Conservation (phyloP, 1,140 invertebrate species). For the Adoxophyes honmai region DNA sequence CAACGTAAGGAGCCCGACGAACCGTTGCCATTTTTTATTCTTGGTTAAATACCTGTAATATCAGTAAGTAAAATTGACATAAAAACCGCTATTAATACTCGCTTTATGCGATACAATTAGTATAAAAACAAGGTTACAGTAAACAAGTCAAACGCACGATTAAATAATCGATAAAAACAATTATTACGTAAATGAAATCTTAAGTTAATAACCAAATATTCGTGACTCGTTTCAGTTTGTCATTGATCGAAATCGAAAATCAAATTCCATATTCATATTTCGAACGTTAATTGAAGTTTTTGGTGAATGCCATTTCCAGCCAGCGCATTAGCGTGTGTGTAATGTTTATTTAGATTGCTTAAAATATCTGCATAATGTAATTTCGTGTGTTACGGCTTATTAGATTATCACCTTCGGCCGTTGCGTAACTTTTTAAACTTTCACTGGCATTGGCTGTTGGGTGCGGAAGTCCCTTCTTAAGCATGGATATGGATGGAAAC, state of each 20-base stretch:
- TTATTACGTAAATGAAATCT: conserved; percentile 3
- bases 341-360: conserved; percentile 10
- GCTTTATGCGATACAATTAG: not conserved
- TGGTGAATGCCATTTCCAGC: not conserved
- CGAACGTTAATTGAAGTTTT: not conserved
- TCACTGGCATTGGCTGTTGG: conserved; percentile 30
- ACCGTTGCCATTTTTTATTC: conserved; percentile 18
- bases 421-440: conserved; percentile 25
- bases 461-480: conserved; percentile 31
- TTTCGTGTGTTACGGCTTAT: conserved; percentile 17
- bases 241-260: too few relatives aligned
- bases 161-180: not conserved
- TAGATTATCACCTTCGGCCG: conserved; percentile 15
- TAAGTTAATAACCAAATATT: too few relatives aligned
- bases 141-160: conserved; percentile 2
- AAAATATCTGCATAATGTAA: conserved; percentile 15
- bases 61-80: not conserved
- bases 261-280: not conserved
- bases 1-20: conserved; percentile 19
- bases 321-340: conserved; percentile 1
- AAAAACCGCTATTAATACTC: not conserved
- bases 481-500: conserved; percentile 18
- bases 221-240: too few relatives aligned
- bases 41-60: not conserved
- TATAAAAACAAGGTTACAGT: not conserved